Conservation (phyloP, 2,113 vertebrate species). For the Copsychus sechellarum region DNA sequence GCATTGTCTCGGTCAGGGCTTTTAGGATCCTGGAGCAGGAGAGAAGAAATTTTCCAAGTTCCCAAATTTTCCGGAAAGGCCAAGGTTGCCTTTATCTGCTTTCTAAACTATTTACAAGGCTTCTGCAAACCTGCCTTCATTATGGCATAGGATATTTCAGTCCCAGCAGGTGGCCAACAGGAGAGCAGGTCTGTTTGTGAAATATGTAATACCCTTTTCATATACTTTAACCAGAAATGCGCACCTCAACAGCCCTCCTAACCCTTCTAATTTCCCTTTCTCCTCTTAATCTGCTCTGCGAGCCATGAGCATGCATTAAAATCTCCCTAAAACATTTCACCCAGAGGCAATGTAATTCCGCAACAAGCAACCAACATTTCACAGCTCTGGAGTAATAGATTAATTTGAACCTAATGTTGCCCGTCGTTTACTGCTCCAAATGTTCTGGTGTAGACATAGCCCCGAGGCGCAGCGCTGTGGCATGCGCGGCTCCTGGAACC, state of each 20-base stretch:
- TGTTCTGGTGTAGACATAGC: slow-evolving; percentile 87
- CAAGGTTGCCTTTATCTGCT: slow-evolving; percentile 77
- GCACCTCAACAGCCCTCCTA: slow-evolving; percentile 78
- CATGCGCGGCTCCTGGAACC: slow-evolving; percentile 80
- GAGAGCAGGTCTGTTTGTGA: slow-evolving; percentile 79
- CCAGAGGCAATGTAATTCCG: slow-evolving; percentile 85
- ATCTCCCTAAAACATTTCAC: slow-evolving; percentile 84
- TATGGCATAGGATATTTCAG: slow-evolving; percentile 85
- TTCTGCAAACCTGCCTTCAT: slow-evolving; percentile 85
- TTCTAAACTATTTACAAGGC: slow-evolving; percentile 86
- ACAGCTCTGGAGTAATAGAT: slow-evolving; percentile 87
- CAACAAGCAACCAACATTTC: slow-evolving; percentile 87
- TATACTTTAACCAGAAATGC: slow-evolving; percentile 86
- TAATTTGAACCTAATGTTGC: slow-evolving; percentile 90
- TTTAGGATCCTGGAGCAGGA: neutral
- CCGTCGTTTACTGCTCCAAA: slow-evolving; percentile 85
- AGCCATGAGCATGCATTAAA: slow-evolving; percentile 90
- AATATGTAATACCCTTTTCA: slow-evolving; percentile 85
- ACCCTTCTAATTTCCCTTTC: slow-evolving; percentile 87
- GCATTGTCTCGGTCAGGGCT: neutral
- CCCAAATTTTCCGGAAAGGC: slow-evolving; percentile 64
- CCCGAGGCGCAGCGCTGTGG: slow-evolving; percentile 78
- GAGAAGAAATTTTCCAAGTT: neutral
- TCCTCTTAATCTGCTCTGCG: slow-evolving; percentile 83
- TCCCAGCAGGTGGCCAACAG: slow-evolving; percentile 85